Evolutionary conservation across 2,113 vertebrate species (phyloP).

Genomic region (Aplodontia rufa): DNA sequence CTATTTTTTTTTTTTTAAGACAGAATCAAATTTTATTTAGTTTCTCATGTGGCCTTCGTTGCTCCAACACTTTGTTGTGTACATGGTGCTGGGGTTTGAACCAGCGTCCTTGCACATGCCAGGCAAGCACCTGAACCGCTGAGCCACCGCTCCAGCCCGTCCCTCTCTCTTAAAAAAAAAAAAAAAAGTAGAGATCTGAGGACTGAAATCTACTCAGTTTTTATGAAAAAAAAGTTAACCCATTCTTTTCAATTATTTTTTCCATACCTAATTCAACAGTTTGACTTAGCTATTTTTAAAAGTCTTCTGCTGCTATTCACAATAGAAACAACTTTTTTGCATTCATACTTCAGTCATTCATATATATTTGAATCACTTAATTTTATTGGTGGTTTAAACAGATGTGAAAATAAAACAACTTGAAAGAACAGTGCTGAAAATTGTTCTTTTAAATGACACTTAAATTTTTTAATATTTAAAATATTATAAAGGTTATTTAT

Average conservation of each 20-base stretch:
- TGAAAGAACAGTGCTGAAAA: not conserved
- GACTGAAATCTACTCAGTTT: not conserved
- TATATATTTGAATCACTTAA: not conserved
- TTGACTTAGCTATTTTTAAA: conserved; percentile 10
- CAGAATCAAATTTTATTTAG: no score
- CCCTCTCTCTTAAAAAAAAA: no score
- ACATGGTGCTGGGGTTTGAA: no score
- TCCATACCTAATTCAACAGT: not conserved
- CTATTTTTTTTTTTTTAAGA: no score
- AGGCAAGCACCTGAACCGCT: no score
- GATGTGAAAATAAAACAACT: not conserved
- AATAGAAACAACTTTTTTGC: not conserved
- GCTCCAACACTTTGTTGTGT: no score
- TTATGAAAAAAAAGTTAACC: not conserved
- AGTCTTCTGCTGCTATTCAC: conserved; percentile 1
- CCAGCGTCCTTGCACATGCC: no score
- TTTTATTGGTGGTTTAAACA: not conserved
- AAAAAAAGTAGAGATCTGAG: no score
- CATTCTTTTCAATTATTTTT: not conserved
- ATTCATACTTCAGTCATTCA: not conserved
- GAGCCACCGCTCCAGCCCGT: no score
- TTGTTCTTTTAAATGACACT: not conserved
- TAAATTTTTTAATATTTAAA: not conserved
- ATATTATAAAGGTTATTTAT: not conserved
- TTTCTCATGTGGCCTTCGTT: no score